Base-by-base conservation (phyloP, 2,113 vertebrate species). In the Calidris pygmaea region DNA sequence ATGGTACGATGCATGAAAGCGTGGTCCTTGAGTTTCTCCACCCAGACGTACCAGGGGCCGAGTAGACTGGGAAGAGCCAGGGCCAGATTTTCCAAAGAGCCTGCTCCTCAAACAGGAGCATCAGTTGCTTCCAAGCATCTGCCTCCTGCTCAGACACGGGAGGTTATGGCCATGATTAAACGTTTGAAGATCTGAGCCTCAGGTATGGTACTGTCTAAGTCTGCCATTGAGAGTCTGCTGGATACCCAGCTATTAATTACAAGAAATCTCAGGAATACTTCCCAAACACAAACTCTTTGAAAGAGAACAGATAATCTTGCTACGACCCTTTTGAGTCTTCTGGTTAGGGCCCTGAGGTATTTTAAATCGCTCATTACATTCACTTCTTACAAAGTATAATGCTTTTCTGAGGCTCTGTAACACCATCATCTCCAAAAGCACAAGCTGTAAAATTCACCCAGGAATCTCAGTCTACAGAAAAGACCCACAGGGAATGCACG, bases 381-480 rank as follows among this genome's bases (percentile, higher is more conserved):
- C 26, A 37, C 34, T 84, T 77, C 86, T 76, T 62, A 73, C 35
- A 50, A 68, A 89, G 68, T 1, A 3, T 62, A 66, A 93, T 62
- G 76, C 72, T 73, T 81, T 88, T 45, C 76, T 3, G 6, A 86
- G 59, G 52, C 63, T 34, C 63, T 50, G 12, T 56, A 95, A 80
- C 39, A 56, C 39, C 67, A 70, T 39, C 66, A 73, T 32, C 68
- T 88, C 79, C 53, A 86, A 86, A 93, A 85, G 23, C 78, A 94
- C 43, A 72, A 88, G 85, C 47, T 75, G 65, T 52, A 91, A 87
- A 96, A 94, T 71, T 81, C 87, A 94, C 81, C 66, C 22, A 67
- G 55, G 63, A 77, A 80, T 76, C 63, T 73, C 66, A 76, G 3
- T 53, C 83, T 70, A 59, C 55, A 59, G 56, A 53, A 73, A 76